Base-by-base conservation (phyloP, 2,113 vertebrate species). In the Xyrauchen texanus region DNA sequence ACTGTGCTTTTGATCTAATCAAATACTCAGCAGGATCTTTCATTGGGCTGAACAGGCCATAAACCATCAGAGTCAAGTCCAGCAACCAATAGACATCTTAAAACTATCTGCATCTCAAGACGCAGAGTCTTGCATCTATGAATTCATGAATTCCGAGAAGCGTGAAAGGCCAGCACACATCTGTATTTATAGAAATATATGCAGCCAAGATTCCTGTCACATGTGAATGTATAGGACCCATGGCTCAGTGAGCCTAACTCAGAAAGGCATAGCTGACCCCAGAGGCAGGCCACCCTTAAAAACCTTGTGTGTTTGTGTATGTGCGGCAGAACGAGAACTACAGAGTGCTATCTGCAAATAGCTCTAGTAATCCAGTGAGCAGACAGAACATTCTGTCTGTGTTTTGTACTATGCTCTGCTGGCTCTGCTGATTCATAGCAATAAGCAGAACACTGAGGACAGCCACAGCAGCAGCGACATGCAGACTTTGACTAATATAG, bases 341-440 rank as follows among this genome's bases (percentile, higher is more conserved):
- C 52, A 67, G 53, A 75, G 71, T 44, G 64, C 64, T 60, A 61
- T 83, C 84, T 86, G 79, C 64, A 88, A 88, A 87, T 88, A 87
- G 85, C 81, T 77, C 21, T 73, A 63, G 84, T 88, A 88, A 87
- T 88, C 85, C 87, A 79, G 67, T 61, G 63, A 74, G 65, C 85
- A 87, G 85, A 88, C 87, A 83, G 84, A 83, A 75, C 63, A 70
- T 82, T 85, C 85, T 77, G 84, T 85, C 82, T 86, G 76, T 79
- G 66, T 83, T 65, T 81, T 72, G 21, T 34, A 1, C 21, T 34
- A 34, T 34, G 13, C 81, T 85, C 77, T 78, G 81, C 76, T 34
- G 21, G 82, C 79, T 83, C 82, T 82, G 66, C 69, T 64, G 70
- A 66, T 67, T 60, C 70, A 69, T 51, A 63, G 65, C 80, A 58